Evolutionary conservation across 2,797 vertebrate genomes (phyloP), one percentile per base, ranked within the genome.

Genomic region (Coregonus suidteri): DNA sequence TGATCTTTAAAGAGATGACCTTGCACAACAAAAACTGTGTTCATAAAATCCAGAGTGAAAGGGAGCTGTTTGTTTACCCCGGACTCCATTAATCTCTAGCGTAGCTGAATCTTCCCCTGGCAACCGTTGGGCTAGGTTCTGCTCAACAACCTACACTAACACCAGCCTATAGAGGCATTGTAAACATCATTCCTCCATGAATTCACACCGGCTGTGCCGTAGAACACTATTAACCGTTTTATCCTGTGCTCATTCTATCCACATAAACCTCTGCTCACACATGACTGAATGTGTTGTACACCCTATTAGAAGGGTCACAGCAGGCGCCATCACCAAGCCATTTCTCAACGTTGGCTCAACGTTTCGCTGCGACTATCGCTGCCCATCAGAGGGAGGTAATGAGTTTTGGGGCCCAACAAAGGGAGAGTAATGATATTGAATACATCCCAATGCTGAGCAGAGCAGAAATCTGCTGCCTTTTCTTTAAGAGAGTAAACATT

Each of bases 321-420:
- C 64, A 25, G 47, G 77, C 41, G 34, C 51, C 25, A 70, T 65
- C 56, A 51, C 59, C 18, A 59, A 75, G 47, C 65, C 52, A 59
- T 59, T 59, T 18, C 18, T 59, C n/a, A 59, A 34, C 74, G 53
- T 79, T 83, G 20, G 75, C 71, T 52, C 75, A 37, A 4, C 71
- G 18, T 47, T 66, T 30, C 14, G 37, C 31, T 31, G 41, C 66
- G 7, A 67, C 78, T 62, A 72, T 64, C 71, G 56, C 75, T 25
- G 53, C 56, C 65, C 75, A 71, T 51, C 77, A 74, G 47, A 4
- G 56, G 75, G 25, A 31, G 75, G 41, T 79, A 79, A 83, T 78
- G 66, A 81, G 82, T 78, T 71, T 73, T 64, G 70, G 41, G 51
- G 74, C 6, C 76, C 34, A 69, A 80, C 78, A 78, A 75, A 54